phyloP scores from a whole-genome alignment of 2,888 invertebrate species.

The Hetaerina titia region DNA sequence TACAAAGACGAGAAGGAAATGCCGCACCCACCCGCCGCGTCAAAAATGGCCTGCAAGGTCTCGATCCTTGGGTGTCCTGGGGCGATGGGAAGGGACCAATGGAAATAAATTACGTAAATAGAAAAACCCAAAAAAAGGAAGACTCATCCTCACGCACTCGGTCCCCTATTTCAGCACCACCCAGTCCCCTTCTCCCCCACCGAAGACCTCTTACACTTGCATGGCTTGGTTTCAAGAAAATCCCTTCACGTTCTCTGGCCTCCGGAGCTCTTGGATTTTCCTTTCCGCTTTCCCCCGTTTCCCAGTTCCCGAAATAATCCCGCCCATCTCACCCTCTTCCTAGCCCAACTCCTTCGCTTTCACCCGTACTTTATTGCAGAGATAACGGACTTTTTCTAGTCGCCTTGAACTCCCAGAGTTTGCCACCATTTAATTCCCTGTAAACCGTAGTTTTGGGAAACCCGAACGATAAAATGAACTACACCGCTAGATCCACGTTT shows the following conservation, averaged over 20 bases:
- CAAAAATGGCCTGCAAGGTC: neutral
- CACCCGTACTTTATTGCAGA: neutral
- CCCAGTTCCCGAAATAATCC: neutral
- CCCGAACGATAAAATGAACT: neutral
- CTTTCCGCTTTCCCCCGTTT: neutral
- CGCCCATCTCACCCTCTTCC: neutral
- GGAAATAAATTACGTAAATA: neutral
- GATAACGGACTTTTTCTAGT: neutral
- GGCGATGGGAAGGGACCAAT: conserved; percentile 9
- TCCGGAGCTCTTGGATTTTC: neutral
- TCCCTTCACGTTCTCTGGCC: neutral
- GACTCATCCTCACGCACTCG: neutral
- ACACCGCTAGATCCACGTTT: neutral
- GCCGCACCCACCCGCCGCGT: neutral
- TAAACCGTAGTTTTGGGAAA: neutral
- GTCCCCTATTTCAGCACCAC: too few species aligned
- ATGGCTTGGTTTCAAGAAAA: neutral
- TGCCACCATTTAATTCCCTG: neutral
- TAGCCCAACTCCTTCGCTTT: neutral
- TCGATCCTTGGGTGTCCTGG: neutral
- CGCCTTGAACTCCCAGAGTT: neutral
- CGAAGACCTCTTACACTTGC: neutral
- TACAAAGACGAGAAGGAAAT: neutral
- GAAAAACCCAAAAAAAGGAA: neutral
- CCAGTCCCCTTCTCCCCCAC: neutral